Evolutionary conservation across 2,888 invertebrate species (phyloP), one percentile per base, ranked within the genome.

Genomic region (Ormyrus thymus): DNA sequence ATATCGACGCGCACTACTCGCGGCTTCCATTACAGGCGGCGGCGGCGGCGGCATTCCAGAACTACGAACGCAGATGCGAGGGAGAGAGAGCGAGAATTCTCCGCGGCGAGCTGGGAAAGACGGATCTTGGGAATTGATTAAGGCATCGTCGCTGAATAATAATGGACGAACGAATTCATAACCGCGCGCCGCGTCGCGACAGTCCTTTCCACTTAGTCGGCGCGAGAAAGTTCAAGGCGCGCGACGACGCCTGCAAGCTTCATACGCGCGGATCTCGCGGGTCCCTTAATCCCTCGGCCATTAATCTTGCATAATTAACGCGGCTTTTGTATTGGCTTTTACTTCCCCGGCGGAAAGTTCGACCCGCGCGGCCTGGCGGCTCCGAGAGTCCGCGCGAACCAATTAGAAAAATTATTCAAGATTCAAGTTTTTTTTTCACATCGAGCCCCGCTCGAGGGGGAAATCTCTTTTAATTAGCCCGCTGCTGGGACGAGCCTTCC

Each of bases 221-320:
- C 15, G 45, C 15, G 55, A 62, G 11, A n/a, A n/a, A 51, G 29
- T 53, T 58, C 71, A 66, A 77, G 68, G 66, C 61, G 70, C 65
- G 9, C 11, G 45, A 45, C n/a, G n/a, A 8, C n/a, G 13, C n/a
- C n/a, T 51, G 15, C 10, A 58, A 50, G 45, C 69, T 58, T 58
- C 29, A 1, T 1, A 3, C 15, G 7, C 70, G 51, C 53, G 69
- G 43, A 64, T 76, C 56, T 69, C 71, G 50, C 53, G 55, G 15
- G 50, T 15, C 45, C 66, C 59, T 79, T 76, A 74, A 80, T 73
- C 73, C 55, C 15, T 4, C 65, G 62, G 48, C 62, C 78, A 69
- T 81, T 78, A 78, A 78, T 81, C 78, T 76, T 62, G 72, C 75
- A 71, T 76, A 81, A 81, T 81, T 81, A 81, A 78, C 71, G 72